Conservation (phyloP, 2,113 vertebrate genomes). For the Brevimyrus niger region DNA sequence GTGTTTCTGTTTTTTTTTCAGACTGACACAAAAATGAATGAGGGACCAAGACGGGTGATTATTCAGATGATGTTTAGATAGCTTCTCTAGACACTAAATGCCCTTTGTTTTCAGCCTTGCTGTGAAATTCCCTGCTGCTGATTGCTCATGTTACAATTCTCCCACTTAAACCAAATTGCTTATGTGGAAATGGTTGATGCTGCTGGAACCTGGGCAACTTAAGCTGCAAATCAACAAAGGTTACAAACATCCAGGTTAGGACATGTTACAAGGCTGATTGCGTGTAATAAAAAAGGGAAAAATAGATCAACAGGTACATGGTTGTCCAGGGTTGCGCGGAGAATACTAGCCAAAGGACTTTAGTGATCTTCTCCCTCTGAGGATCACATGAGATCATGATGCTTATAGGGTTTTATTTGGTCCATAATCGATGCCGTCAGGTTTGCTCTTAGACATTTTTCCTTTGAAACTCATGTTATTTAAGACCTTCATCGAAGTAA, state of each 20-base stretch:
- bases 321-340: neutral
- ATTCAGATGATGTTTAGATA: neutral
- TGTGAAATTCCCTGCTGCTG: neutral
- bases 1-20: neutral
- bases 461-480: neutral
- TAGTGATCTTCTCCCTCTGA: slow-evolving; percentile 12
- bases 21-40: neutral
- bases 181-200: neutral
- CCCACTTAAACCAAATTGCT: neutral
- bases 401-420: slow-evolving; percentile 13
- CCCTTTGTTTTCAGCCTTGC: neutral
- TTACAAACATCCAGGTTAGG: neutral
- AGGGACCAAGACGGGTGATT: neutral
- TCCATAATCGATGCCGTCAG: neutral
- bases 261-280: neutral
- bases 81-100: neutral
- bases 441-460: neutral
- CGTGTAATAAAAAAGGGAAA: neutral
- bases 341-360: neutral
- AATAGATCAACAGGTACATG: neutral
- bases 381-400: neutral
- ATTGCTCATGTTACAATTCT: neutral
- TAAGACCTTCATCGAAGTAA: neutral
- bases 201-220: neutral
- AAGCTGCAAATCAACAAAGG: neutral